Base-by-base conservation (phyloP, 1,140 invertebrate species). In the Calephelis virginiensis region DNA sequence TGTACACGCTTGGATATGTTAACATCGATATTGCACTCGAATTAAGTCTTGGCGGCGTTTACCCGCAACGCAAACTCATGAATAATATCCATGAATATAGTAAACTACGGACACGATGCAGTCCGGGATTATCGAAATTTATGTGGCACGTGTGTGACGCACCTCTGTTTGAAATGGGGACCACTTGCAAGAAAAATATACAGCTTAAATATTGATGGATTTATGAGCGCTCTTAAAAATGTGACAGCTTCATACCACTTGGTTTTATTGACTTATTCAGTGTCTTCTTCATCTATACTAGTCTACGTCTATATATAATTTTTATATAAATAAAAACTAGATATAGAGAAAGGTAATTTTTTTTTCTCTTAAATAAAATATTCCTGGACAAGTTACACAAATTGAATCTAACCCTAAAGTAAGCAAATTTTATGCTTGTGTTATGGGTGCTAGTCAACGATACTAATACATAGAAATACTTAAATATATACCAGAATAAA, bases 131-230 rank as follows among this genome's bases (percentile, higher is more conserved):
- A 90, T 85, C 77, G 78, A 79, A 89, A 90, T 90, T 90, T 90
- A 90, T 87, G 87, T 80, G 82, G 77, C 83, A 80, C 74, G 83
- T 86, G 79, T 87, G 83, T 86, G 85, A 90, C 87, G 85, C 85
- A 87, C 86, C 84, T 84, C 76, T 77, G 79, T 78, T 72, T 70
- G 71, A 62, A 68, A 72, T 74, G 67, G 71, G 72, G 75, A 63
- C 50, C 69, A 73, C 66, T 74, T 68, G 75, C 66, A 86, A 88
- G 87, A 87, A 90, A 89, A 90, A 89, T 86, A 88, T 61, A 82
- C 78, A 86, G 87, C 86, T 90, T 90, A 85, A 87, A 81, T 84
- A 86, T 85, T 90, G 88, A 90, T 88, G 82, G 86, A 90, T 90
- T 90, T 90, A 90, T 88, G 86, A 84, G 82, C 82, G 82, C 78